Percentiles rank a stretch among this genome's conserved stretches.
phyloP scores from a whole-genome alignment of 2,113 vertebrate genomes.

The Falco punctatus region DNA sequence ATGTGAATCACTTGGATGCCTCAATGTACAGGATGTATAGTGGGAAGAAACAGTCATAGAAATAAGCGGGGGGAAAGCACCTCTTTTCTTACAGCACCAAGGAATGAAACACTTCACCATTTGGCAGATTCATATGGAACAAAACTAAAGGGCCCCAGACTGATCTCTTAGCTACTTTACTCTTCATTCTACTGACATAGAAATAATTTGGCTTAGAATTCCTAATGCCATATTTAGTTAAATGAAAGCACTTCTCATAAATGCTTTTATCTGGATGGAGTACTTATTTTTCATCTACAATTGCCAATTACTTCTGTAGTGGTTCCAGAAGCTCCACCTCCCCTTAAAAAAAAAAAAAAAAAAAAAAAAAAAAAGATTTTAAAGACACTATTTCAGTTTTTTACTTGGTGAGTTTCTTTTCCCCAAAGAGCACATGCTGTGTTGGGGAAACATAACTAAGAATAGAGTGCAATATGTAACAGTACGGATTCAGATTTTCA shows the following conservation, averaged over 20 bases:
- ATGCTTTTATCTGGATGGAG: neutral
- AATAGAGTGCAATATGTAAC: neutral
- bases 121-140: neutral
- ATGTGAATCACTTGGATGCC: neutral
- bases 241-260: neutral
- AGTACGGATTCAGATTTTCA: neutral
- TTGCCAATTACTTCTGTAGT: neutral
- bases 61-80: neutral
- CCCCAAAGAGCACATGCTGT: neutral
- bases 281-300: neutral
- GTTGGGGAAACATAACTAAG: neutral
- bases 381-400: neutral
- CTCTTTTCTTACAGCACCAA: neutral
- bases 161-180: neutral
- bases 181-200: neutral
- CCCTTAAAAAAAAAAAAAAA: neutral
- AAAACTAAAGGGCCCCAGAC: neutral
- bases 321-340: neutral
- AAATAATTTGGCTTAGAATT: conserved; percentile 17
- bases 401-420: neutral
- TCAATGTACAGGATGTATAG: neutral
- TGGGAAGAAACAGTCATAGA: neutral
- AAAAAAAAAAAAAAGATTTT: conserved; percentile 13
- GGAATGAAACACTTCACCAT: neutral
- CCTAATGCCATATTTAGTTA: neutral